Evolutionary conservation across 2,113 vertebrate genomes (phyloP).

Genomic region (Ivindomyrus marchei): DNA sequence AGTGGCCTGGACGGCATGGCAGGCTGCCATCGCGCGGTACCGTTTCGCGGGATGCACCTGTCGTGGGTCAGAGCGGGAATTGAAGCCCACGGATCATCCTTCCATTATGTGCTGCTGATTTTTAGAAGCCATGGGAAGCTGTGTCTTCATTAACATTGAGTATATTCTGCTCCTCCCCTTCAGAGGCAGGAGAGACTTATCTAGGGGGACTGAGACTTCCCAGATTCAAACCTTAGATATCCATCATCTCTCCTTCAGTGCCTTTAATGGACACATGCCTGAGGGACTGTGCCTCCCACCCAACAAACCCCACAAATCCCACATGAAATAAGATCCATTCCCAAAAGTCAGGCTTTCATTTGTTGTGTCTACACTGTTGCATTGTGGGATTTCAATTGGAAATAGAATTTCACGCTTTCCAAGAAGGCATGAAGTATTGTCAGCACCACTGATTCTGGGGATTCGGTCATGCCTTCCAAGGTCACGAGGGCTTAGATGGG

Average conservation of each 20-base stretch:
- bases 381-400: conserved; percentile 33
- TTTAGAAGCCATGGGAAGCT: conserved; percentile 31
- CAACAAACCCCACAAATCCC: not conserved
- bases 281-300: not conserved
- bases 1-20: conserved; percentile 28
- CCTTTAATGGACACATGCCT: not conserved
- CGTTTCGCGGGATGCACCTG: conserved; percentile 45
- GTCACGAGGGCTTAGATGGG: not conserved
- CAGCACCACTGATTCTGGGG: not conserved
- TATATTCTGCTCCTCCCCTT: not conserved
- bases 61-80: conserved; percentile 28
- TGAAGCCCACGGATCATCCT: conserved; percentile 2
- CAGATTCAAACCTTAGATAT: conserved; percentile 43
- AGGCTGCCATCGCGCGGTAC: conserved; percentile 38
- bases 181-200: not conserved
- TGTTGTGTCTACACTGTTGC: conserved; percentile 38
- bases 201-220: conserved; percentile 17
- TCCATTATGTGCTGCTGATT: conserved; percentile 40
- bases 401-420: conserved; percentile 49
- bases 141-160: not conserved
- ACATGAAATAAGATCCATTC: conserved; percentile 38
- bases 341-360: conserved; percentile 33
- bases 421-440: conserved; percentile 34
- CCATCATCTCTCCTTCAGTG: conserved; percentile 34
- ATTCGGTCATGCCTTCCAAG: not conserved